These are phyloP conservation scores for Petrolisthes manimaculis DNA, from an alignment of 2,888 invertebrate genomes.

Conservation along the genomic window DNA sequence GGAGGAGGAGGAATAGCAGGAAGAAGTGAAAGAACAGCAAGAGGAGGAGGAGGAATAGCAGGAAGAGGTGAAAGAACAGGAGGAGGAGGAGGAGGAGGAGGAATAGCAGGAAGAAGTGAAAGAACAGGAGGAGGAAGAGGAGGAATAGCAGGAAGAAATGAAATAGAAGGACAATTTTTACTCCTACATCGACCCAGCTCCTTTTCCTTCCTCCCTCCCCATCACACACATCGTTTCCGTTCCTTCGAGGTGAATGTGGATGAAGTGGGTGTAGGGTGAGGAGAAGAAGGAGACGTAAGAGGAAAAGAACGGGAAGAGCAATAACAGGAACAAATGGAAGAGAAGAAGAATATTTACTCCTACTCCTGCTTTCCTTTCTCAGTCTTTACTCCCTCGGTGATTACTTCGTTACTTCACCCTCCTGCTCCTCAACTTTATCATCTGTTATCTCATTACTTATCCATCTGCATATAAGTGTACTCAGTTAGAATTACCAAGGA, in stretches of 20 bases:
- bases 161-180: neutral
- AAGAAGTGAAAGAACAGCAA: neutral
- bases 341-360: no score
- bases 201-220: neutral
- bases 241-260: neutral
- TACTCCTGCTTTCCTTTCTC: neutral
- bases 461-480: no score
- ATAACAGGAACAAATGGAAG: no score
- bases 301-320: no score
- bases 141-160: neutral
- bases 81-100: neutral
- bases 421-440: neutral
- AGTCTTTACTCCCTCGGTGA: neutral
- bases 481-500: no score
- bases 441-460: neutral
- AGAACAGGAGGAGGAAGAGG: neutral
- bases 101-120: neutral
- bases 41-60: neutral
- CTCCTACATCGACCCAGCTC: neutral
- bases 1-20: neutral
- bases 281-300: no score
- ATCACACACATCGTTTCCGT: neutral
- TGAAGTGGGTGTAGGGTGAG: neutral
- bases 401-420: neutral
- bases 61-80: neutral